phyloP scores from a whole-genome alignment of 1,140 invertebrate species.

The Drosophila ironensis region DNA sequence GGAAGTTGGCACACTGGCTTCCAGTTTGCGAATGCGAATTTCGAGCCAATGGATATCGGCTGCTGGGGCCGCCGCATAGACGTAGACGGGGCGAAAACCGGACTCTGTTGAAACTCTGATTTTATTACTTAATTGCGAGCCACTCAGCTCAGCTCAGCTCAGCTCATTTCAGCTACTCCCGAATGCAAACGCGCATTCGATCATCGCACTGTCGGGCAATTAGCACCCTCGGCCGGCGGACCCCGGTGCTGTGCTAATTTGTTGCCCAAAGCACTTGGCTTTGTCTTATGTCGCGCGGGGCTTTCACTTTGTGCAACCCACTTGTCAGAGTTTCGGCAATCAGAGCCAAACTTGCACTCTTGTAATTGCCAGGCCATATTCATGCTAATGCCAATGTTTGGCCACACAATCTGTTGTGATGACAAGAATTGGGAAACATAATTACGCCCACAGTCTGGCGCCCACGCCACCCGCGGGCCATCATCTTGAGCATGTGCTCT shows the following conservation, averaged over 20 bases:
- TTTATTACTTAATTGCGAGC: constrained; percentile 67
- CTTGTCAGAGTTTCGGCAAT: constrained; percentile 28
- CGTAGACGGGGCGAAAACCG: constrained; percentile 18
- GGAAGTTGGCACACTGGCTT: constrained; percentile 70
- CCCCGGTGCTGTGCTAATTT: constrained; percentile 41
- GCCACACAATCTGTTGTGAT: no score
- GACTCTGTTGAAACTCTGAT: constrained; percentile 41
- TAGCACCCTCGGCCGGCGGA: constrained; percentile 38
- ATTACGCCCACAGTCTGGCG: no score
- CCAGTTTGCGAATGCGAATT: constrained; percentile 48
- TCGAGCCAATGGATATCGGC: background rate
- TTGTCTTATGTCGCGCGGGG: constrained; percentile 29
- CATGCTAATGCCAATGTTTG: no score
- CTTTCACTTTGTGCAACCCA: constrained; percentile 47
- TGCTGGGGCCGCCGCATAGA: background rate
- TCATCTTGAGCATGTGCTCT: no score
- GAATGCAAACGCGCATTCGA: constrained; percentile 17
- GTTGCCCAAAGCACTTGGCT: constrained; percentile 2
- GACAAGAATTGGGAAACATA: no score
- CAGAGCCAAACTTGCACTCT: no score
- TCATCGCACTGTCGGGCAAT: constrained; percentile 40
- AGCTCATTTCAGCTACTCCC: constrained; percentile 6
- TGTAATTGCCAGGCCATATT: no score
- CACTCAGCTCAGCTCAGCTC: constrained; percentile 17
- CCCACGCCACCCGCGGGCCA: no score